Evolutionary conservation across 2,888 invertebrate genomes (phyloP).

Genomic region (Dryobotodes eremita): DNA sequence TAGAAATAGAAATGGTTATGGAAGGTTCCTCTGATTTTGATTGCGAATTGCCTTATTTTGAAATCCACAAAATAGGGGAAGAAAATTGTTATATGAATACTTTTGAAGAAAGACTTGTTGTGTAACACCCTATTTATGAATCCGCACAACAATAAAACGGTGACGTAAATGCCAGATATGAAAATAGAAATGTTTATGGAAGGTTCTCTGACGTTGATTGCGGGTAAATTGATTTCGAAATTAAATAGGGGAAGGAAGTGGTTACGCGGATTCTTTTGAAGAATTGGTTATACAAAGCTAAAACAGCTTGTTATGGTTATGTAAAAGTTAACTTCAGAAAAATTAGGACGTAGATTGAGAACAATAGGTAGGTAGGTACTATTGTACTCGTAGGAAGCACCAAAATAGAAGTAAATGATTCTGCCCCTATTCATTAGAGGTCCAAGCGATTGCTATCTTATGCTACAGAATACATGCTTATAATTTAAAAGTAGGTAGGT

Average conservation of each 20-base stretch:
- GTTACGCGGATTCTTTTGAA: no score
- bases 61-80: no score
- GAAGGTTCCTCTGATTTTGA: no score
- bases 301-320: background rate
- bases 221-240: background rate
- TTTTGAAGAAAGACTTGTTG: no score
- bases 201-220: background rate
- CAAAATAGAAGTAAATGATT: background rate
- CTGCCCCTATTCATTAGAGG: background rate
- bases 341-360: background rate
- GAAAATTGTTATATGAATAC: no score
- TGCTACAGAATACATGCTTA: background rate
- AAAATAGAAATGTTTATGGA: background rate
- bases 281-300: background rate
- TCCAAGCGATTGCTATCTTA: background rate
- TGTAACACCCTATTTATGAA: slow-evolving; percentile 40
- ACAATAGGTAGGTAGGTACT: background rate
- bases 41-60: no score
- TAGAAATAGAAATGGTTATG: no score
- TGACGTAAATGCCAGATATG: background rate
- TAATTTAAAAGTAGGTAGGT: background rate
- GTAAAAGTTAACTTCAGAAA: background rate
- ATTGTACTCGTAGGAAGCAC: no score
- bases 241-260: slow-evolving; percentile 12
- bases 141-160: slow-evolving; percentile 23